These are phyloP conservation scores for Berghia stephanieae DNA, from an alignment of 1,140 invertebrate species.

Conservation along the genomic window DNA sequence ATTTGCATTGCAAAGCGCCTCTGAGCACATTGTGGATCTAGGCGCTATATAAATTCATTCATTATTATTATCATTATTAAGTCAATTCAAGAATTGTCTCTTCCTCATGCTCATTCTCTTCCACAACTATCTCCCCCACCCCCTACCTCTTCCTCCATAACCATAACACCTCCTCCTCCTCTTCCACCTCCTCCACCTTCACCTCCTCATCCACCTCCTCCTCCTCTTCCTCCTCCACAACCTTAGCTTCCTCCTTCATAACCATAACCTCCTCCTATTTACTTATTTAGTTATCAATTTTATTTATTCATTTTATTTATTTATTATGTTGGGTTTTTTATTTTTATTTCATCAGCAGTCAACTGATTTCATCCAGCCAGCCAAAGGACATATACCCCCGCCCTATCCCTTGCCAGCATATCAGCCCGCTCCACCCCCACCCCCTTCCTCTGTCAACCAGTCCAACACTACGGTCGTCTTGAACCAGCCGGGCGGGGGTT, in stretches of 20 bases:
- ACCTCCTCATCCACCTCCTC: neutral
- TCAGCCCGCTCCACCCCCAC: neutral
- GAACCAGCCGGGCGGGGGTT: neutral
- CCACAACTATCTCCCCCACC: neutral
- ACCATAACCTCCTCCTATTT: neutral
- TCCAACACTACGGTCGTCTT: conserved; percentile 28
- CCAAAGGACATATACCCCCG: neutral
- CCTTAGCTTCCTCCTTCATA: neutral
- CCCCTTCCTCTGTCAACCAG: neutral
- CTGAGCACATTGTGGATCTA: no score
- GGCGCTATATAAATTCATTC: no score
- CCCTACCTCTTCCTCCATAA: neutral
- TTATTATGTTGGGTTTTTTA: no score
- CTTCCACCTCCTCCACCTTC: neutral
- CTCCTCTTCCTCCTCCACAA: neutral
- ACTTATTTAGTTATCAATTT: no score
- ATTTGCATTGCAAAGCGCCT: no score
- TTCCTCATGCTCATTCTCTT: conserved; percentile 12
- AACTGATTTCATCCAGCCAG: neutral
- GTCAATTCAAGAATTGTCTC: no score
- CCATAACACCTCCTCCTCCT: neutral
- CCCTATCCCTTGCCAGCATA: neutral
- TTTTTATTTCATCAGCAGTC: neutral
- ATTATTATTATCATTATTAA: no score
- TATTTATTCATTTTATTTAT: no score